A percentile compares a stretch with the other conserved stretches of the same genome.
Evolutionary conservation across 2,113 vertebrate genomes (phyloP).

Genomic region (Phrynosoma blainvillii): DNA sequence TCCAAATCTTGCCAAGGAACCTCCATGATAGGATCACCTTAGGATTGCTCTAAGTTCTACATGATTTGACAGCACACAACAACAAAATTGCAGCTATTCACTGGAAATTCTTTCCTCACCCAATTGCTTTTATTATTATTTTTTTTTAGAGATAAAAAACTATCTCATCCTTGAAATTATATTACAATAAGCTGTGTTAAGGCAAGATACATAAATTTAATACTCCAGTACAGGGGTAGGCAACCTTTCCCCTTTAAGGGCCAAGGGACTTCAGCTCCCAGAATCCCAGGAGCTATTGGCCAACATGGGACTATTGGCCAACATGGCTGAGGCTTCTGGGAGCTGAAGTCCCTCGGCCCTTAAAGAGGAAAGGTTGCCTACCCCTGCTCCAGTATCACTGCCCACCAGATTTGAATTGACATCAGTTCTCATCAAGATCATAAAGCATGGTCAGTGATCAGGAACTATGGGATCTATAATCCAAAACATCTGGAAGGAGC

Average conservation of each 20-base stretch:
- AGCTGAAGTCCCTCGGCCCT: too few relatives aligned
- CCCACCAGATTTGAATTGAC: neutral
- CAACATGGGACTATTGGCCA: too few relatives aligned
- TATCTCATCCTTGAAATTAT: neutral
- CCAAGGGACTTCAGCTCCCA: too few relatives aligned
- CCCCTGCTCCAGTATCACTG: neutral
- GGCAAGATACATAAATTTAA: neutral
- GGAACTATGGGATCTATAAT: neutral
- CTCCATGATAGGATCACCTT: too few relatives aligned
- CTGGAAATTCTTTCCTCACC: neutral
- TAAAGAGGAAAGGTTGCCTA: too few relatives aligned
- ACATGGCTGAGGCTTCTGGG: too few relatives aligned
- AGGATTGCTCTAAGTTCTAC: too few relatives aligned
- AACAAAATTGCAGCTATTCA: neutral
- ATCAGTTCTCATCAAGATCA: neutral
- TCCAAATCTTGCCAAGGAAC: too few relatives aligned
- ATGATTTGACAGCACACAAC: too few relatives aligned
- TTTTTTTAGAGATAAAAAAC: neutral
- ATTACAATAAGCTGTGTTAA: neutral
- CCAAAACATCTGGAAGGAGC: neutral
- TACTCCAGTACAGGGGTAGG: neutral
- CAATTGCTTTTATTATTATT: slow-evolving; percentile 2
- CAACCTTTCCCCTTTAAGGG: too few relatives aligned
- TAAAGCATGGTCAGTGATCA: neutral
- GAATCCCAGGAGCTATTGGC: too few relatives aligned